Evolutionary conservation across 2,888 invertebrate genomes (phyloP).

Genomic region (Ophion obscuratus): DNA sequence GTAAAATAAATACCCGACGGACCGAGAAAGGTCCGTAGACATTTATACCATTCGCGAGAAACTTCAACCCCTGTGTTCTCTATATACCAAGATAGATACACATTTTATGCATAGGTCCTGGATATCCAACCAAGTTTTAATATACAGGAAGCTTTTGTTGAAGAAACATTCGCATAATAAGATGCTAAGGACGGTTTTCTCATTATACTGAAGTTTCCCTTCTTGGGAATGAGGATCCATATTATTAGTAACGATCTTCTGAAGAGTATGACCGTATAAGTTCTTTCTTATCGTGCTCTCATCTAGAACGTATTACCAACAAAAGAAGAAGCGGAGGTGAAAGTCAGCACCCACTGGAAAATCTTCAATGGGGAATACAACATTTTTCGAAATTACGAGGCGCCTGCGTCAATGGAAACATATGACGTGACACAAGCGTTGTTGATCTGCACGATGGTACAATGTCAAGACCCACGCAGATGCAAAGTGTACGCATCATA

Average conservation of each 20-base stretch:
- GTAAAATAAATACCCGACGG: not conserved
- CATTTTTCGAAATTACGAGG: not conserved
- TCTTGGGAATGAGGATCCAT: slow-evolving; percentile 2
- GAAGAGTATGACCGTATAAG: slow-evolving; percentile 10
- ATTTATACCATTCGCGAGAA: not conserved
- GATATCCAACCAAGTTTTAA: not conserved
- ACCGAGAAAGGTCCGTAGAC: not conserved
- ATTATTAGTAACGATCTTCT: slow-evolving; percentile 15
- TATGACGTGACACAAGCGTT: no score
- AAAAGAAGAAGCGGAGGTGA: not conserved
- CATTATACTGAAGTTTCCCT: slow-evolving; percentile 31
- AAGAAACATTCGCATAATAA: slow-evolving; percentile 23
- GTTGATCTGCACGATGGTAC: no score
- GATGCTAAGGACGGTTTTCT: not conserved
- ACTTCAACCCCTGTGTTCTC: not conserved
- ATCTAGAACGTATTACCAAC: slow-evolving; percentile 41
- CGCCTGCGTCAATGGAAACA: no score
- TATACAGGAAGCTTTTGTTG: not conserved
- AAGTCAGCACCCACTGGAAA: not conserved
- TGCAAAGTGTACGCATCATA: no score
- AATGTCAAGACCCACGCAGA: no score
- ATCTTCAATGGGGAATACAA: slow-evolving; percentile 2
- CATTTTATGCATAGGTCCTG: not conserved
- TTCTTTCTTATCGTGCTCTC: slow-evolving; percentile 18
- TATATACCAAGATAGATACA: not conserved